Conservation (phyloP, 2,113 vertebrate species). For the Hemichromis elongatus region DNA sequence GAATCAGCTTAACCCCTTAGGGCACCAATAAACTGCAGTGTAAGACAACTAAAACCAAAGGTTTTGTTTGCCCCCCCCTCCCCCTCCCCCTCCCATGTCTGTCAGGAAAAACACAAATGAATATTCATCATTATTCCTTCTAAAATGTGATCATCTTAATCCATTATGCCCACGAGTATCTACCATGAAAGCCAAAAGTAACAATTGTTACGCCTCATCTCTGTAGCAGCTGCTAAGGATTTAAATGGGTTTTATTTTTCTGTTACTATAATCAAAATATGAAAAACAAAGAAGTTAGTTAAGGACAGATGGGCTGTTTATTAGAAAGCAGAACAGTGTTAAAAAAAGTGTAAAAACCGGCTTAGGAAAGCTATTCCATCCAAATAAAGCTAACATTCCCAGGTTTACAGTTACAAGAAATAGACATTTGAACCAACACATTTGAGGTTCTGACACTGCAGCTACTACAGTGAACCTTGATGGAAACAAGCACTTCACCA, state of each 20-base stretch:
- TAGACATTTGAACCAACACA: background rate
- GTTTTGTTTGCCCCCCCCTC: no score
- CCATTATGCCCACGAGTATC: background rate
- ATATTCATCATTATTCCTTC: background rate
- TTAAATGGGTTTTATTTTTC: background rate
- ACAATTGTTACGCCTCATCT: background rate
- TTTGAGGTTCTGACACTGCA: background rate
- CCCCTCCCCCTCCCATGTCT: background rate
- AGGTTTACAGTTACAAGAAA: background rate
- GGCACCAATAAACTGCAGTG: background rate
- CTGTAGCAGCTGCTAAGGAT: background rate
- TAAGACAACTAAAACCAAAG: background rate
- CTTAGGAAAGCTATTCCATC: background rate
- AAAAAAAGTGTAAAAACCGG: background rate
- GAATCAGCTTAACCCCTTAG: background rate
- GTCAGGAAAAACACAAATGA: background rate
- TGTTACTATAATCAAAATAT: background rate
- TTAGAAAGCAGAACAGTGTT: background rate
- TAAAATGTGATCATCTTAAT: background rate
- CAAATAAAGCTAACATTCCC: background rate
- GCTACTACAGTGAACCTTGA: background rate
- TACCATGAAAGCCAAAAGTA: background rate
- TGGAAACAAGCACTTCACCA: background rate
- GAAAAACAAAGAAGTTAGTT: background rate
- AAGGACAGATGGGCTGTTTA: background rate